Evolutionary conservation across 2,888 invertebrate genomes (phyloP).

Genomic region (Sarcophaga subvicina): DNA sequence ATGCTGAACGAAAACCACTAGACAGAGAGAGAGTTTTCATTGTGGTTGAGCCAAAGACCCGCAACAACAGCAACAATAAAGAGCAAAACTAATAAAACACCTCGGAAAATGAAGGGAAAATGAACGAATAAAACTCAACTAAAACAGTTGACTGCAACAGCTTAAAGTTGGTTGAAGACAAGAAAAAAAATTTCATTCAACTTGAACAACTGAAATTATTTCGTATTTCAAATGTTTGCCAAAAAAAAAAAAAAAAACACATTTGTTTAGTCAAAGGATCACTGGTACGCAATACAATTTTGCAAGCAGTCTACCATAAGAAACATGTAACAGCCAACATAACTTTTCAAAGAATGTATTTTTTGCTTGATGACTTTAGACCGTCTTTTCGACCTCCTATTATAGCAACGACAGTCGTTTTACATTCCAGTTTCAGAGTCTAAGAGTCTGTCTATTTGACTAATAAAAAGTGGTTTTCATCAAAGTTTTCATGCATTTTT

Average conservation of each 20-base stretch:
- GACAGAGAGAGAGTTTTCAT: constrained; percentile 41
- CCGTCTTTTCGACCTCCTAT: no score
- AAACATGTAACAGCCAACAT: no score
- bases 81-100: constrained; percentile 3
- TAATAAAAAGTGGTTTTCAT: constrained; percentile 20
- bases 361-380: no score
- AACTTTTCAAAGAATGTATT: no score
- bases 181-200: not conserved
- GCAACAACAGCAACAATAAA: not conserved
- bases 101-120: not conserved
- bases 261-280: no score
- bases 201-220: constrained; percentile 33
- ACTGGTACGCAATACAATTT: no score
- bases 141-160: not conserved
- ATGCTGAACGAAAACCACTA: constrained; percentile 34
- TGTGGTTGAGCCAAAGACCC: constrained; percentile 30
- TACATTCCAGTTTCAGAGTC: no score
- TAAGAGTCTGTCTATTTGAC: not conserved
- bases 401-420: no score
- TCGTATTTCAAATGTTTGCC: constrained; percentile 2
- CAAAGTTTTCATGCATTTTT: constrained; percentile 31
- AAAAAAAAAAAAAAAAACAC: no score
- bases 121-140: not conserved
- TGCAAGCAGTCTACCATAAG: no score
- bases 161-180: constrained; percentile 13